phyloP scores from a whole-genome alignment of 2,113 vertebrate genomes.

The Calyptommatus sinebrachiatus region DNA sequence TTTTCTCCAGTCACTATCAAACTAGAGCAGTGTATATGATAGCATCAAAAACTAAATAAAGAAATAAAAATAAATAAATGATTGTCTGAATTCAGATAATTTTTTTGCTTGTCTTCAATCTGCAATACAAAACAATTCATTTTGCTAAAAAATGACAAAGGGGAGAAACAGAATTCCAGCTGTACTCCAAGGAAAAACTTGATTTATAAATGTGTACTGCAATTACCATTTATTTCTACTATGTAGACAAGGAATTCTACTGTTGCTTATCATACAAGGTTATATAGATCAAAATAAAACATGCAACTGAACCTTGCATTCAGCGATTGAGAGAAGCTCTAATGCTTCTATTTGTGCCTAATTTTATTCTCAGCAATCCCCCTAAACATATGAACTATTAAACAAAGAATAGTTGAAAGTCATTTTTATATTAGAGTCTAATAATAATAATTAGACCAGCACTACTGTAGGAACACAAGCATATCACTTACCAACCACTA shows the following conservation, averaged over 20 bases:
- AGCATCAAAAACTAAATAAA: neutral
- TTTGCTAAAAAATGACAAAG: neutral
- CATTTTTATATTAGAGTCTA: neutral
- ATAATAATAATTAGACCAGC: accelerated
- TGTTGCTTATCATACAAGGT: neutral
- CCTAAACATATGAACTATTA: too few species aligned
- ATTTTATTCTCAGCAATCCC: too few species aligned
- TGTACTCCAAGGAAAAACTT: neutral
- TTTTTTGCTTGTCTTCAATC: neutral
- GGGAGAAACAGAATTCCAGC: neutral
- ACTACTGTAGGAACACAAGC: neutral
- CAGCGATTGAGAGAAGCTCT: neutral
- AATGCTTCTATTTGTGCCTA: too few species aligned
- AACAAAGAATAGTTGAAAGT: neutral
- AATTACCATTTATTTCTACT: neutral
- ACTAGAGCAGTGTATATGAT: neutral
- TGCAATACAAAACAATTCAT: neutral
- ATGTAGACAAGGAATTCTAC: neutral
- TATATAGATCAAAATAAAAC: neutral
- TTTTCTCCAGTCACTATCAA: neutral
- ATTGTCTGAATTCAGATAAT: neutral
- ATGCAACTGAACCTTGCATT: neutral
- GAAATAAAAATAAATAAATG: too few species aligned
- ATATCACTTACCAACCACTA: neutral
- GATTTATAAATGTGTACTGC: neutral